Evolutionary conservation across 2,797 vertebrate species (phyloP), one percentile per base, ranked within the genome.

Genomic region (Nannoperca obscura): DNA sequence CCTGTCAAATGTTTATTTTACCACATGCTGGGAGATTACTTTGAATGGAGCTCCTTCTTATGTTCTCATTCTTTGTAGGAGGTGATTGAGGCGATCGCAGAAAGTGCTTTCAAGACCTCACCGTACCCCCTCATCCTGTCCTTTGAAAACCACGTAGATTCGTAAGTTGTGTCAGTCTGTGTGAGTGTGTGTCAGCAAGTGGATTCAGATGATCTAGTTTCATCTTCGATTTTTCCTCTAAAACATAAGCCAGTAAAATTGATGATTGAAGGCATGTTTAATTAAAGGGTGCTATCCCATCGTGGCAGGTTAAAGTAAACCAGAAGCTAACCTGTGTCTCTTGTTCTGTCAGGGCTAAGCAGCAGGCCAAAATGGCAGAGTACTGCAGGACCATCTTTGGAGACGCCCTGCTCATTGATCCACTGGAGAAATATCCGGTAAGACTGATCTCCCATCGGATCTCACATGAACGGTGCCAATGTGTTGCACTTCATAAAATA

Each of bases 111-210:
- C 84, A 98, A 98, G 92, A 95, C 96, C 2, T 97, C 97, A 0
- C 94, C 92, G 0, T 98, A 96, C 80, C 97, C 97, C 0, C 73
- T 98, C 81, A 96, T 98, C 88, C 96, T 98, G 11, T 98, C 97
- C 38, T 98, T 98, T 7, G 97, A 98, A 91, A 98, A 98, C 90
- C 97, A 98, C 5, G 97, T 98, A 0, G 97, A 98, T 87, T 97
- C 97, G 97, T 98, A 91, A 97, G 97, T 96, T 38, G 5, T 2
- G 1, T 9, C n/a, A 17, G 13, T n/a, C 13, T 30, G 42, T 49
- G 8, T 11, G 8, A 19, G 5, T 27, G 9, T 44, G 7, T 2
- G 44, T 47, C 46, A 20, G 46, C 11, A 3, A 0, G 1, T 47
- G 2, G 17, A 32, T 49, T 36, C 24, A 44, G n/a, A 44, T 24